Percentiles rank a stretch among this genome's conserved stretches.
phyloP scores from a whole-genome alignment of 2,888 invertebrate genomes.

The Saturnia pavonia region DNA sequence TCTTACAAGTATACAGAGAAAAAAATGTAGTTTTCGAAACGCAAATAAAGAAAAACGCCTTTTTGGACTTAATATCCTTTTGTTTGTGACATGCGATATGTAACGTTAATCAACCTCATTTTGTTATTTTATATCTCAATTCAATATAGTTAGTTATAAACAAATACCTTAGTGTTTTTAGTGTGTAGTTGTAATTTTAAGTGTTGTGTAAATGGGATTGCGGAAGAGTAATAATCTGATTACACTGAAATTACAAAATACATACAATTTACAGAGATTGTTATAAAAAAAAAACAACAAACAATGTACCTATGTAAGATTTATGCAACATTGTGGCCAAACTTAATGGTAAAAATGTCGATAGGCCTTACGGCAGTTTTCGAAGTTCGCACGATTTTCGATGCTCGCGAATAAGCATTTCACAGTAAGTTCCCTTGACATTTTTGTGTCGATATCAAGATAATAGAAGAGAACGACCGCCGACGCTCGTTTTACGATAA shows the following conservation, averaged over 20 bases:
- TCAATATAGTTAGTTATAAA: too few relatives aligned
- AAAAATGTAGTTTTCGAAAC: too few relatives aligned
- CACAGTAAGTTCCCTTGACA: constrained; percentile 17
- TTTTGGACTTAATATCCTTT: too few relatives aligned
- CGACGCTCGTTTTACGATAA: constrained; percentile 10
- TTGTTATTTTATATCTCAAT: too few relatives aligned
- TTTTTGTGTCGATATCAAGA: constrained; percentile 7
- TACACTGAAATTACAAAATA: constrained; percentile 3
- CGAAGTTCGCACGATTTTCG: constrained; percentile 1
- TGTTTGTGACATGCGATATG: too few relatives aligned
- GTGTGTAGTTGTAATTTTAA: too few relatives aligned
- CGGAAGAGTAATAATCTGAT: not conserved
- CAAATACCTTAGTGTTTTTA: not conserved
- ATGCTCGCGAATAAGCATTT: constrained; percentile 9
- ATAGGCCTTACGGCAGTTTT: constrained; percentile 1
- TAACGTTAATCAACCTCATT: too few relatives aligned
- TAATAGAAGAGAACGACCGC: not conserved
- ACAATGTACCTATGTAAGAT: constrained; percentile 4
- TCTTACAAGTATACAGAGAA: too few relatives aligned
- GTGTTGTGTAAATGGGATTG: not conserved
- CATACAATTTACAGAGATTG: not conserved
- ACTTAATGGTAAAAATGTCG: not conserved
- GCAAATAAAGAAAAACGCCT: too few relatives aligned
- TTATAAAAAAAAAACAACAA: not conserved
- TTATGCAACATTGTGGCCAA: constrained; percentile 2